phyloP scores from a whole-genome alignment of 2,113 vertebrate genomes.

The Psephotus haematonotus region DNA sequence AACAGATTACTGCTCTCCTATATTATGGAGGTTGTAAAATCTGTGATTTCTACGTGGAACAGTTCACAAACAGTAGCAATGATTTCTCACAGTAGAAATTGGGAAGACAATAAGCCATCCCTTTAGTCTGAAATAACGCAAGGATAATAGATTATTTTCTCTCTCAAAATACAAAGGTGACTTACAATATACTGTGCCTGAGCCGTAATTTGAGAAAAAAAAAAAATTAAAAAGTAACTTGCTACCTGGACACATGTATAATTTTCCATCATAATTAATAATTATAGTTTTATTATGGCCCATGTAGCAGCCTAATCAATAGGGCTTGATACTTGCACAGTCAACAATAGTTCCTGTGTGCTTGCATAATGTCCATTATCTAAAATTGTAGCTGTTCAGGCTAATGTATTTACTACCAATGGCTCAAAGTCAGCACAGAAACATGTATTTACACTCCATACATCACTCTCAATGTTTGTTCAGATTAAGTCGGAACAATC shows the following conservation, averaged over 20 bases:
- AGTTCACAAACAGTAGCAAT: slow-evolving; percentile 26
- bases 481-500: slow-evolving; percentile 37
- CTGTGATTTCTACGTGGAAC: slow-evolving; percentile 3
- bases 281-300: slow-evolving; percentile 67
- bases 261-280: slow-evolving; percentile 63
- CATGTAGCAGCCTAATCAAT: slow-evolving; percentile 72
- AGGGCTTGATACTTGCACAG: slow-evolving; percentile 59
- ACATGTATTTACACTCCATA: slow-evolving; percentile 56
- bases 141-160: background rate
- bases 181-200: slow-evolving; percentile 18
- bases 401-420: slow-evolving; percentile 54
- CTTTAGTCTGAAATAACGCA: background rate
- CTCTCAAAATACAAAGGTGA: slow-evolving; percentile 31
- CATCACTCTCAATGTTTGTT: slow-evolving; percentile 64
- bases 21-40: slow-evolving; percentile 42
- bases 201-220: slow-evolving; percentile 29
- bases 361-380: slow-evolving; percentile 36
- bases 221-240: background rate
- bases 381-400: slow-evolving; percentile 56
- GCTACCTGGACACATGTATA: background rate
- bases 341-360: slow-evolving; percentile 43
- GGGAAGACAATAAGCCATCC: slow-evolving; percentile 20
- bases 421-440: slow-evolving; percentile 56
- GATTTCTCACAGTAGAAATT: slow-evolving; percentile 8
- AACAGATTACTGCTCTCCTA: slow-evolving; percentile 36